Evolutionary conservation across 2,113 vertebrate genomes (phyloP), one percentile per base, ranked within the genome.

Genomic region (Formicarius rufipectus): DNA sequence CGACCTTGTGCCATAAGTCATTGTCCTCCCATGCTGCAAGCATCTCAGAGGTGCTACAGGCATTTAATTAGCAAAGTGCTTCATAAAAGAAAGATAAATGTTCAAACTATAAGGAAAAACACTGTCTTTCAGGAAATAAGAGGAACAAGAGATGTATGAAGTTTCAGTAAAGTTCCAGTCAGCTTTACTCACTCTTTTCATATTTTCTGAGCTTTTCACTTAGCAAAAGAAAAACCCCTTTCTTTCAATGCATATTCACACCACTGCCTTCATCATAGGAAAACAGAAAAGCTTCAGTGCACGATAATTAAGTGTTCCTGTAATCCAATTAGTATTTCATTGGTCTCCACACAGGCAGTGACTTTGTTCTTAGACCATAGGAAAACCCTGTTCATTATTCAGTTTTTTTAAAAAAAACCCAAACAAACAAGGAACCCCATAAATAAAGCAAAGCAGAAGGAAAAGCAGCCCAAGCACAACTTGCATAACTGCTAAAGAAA

Each of bases 291-390:
- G 55, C 53, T 89, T 94, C 71, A 91, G n/a, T 66, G 27, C n/a
- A 94, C 0, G 27, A 95, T 95, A 94, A 91, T 93, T 85, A 90
- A 77, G 53, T 47, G 12, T 37, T 84, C 67, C 45, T 93, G 45
- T 80, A 93, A 92, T 62, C 63, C 67, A 95, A 95, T 93, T 95
- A 91, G 66, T 76, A 69, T 69, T 94, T 93, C 67, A 76, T 45
- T 64, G 60, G 58, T 84, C 40, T 95, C 42, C 37, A 76, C 33
- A 33, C 37, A 94, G 67, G 31, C 40, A 83, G 55, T 39, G 30
- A 45, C 89, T 96, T 96, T 95, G 74, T 94, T 95, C 72, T 87
- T 60, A 80, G n/a, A 85, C 40, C 45, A 94, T 24, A 63, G 66
- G n/a, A n/a, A 89, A 94, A 62, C 11, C 13, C 25, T 62, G 23